Evolutionary conservation across 1,140 invertebrate species (phyloP), one percentile per base, ranked within the genome.

Genomic region (Caerostris darwini): DNA sequence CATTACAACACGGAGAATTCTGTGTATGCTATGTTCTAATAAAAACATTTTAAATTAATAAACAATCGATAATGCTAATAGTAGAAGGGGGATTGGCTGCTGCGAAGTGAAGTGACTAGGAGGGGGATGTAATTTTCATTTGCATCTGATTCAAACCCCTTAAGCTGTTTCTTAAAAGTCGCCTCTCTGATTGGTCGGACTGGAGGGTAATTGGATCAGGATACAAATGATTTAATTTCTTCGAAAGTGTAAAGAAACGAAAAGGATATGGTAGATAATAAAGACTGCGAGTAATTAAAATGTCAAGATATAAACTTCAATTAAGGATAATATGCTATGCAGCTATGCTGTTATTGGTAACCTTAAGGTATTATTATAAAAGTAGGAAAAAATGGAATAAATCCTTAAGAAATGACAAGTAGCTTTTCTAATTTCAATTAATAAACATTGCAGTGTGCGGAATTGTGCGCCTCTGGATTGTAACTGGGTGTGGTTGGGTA

Each of bases 11-110:
- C 50, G 71, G 71, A 77, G 53, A 77, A 77, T 50, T 34, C 5
- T 12, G 71, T 5, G 8, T 5, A 12, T 50, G 34, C 10, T 7
- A 12, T 7, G 34, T 10, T 34, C 71, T 50, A 77, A 77, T 77
- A 77, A 77, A 77, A 77, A 77, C 71, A 77, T 77, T 53, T 77
- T 59, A 87, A 59, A 87, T 87, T 61, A 61, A 59, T 34, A 50
- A 87, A 59, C 57, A 58, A 64, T 87, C 85, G 50, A 87, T 87
- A 87, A 87, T 87, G 59, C 58, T 87, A 87, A 87, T 87, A 58
- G 34, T 19, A 3, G 34, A 7, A 12, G 5, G 12, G 61, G 12
- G 61, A 12, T 0, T 4, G 14, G 19, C 8, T 77, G 3, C 34
- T 50, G 34, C 12, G 19, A 87, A 87, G 58, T 19, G 19, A 57